phyloP scores from a whole-genome alignment of 1,140 invertebrate species.

The Halyomorpha halys region DNA sequence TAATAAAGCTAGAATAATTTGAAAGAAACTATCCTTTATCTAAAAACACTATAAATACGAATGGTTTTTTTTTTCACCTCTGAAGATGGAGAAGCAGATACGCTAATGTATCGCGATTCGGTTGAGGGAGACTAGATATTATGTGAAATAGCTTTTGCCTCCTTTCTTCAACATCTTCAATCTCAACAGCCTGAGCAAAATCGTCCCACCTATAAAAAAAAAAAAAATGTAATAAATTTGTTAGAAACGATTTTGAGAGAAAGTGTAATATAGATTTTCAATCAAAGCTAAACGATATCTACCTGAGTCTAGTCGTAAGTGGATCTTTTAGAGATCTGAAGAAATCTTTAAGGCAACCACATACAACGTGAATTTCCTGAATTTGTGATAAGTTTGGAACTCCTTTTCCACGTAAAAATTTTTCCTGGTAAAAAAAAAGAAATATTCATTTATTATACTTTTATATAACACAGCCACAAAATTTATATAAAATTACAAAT shows the following conservation, averaged over 20 bases:
- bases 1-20: not conserved
- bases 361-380: conserved; percentile 66
- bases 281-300: not conserved
- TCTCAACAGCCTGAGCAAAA: conserved; percentile 60
- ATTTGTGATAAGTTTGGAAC: conserved; percentile 55
- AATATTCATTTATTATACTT: too few species aligned
- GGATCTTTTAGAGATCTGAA: conserved; percentile 70
- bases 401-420: conserved; percentile 62
- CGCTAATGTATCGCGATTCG: conserved; percentile 80
- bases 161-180: conserved; percentile 42
- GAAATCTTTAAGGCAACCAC: conserved; percentile 80
- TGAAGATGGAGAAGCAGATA: conserved; percentile 76
- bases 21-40: not conserved
- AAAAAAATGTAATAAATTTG: not conserved
- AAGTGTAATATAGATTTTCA: not conserved
- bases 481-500: too few species aligned
- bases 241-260: too few species aligned
- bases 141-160: conserved; percentile 51
- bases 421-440: conserved; percentile 41
- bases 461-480: too few species aligned
- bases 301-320: conserved; percentile 57
- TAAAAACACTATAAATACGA: not conserved
- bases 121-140: conserved; percentile 62
- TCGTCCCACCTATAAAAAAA: conserved; percentile 45
- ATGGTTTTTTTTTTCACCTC: conserved; percentile 39